Conservation (phyloP, 2,888 invertebrate genomes). For the Lapara coniferarum region DNA sequence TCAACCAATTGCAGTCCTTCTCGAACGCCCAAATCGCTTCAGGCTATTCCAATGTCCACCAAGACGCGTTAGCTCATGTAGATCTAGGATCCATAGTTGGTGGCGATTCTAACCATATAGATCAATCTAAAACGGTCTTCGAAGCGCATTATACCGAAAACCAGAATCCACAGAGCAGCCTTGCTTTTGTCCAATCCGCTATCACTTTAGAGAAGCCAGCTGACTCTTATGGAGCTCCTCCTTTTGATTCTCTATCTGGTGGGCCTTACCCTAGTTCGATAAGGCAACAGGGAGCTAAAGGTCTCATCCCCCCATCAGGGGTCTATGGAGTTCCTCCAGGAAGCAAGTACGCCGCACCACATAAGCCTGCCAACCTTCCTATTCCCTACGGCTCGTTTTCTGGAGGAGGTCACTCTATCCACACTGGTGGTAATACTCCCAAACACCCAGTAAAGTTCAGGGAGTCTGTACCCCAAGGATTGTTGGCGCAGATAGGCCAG, state of each 20-base stretch:
- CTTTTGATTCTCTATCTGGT: constrained; percentile 69
- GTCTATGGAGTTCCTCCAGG: constrained; percentile 85
- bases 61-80: constrained; percentile 72
- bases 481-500: constrained; percentile 87
- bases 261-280: constrained; percentile 65
- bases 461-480: constrained; percentile 88
- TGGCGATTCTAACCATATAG: constrained; percentile 76
- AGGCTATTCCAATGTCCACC: constrained; percentile 75
- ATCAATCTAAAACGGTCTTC: constrained; percentile 77
- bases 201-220: constrained; percentile 52
- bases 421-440: constrained; percentile 73
- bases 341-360: constrained; percentile 75
- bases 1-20: constrained; percentile 51
- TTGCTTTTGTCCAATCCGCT: constrained; percentile 49
- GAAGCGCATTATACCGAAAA: constrained; percentile 79
- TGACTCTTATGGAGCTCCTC: constrained; percentile 74
- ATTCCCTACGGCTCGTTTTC: constrained; percentile 73
- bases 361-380: constrained; percentile 62
- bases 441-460: constrained; percentile 88
- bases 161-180: constrained; percentile 52
- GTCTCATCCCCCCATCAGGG: constrained; percentile 84
- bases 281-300: constrained; percentile 76
- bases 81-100: constrained; percentile 73
- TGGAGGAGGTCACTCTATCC: constrained; percentile 70
- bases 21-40: constrained; percentile 62